Conservation (phyloP, 2,797 vertebrate genomes). For the Monodelphis domestica region DNA sequence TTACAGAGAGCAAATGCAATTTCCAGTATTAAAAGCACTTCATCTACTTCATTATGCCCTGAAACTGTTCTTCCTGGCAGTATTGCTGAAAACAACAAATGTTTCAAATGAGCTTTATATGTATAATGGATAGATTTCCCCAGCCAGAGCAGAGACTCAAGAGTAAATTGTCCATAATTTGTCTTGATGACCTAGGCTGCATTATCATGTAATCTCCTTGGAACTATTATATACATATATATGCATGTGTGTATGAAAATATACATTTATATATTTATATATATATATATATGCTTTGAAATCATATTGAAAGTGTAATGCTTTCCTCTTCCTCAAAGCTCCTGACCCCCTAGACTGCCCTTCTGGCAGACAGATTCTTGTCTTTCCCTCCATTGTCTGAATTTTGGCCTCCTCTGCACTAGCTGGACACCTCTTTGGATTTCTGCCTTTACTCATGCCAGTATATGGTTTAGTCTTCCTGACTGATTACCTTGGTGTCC, state of each 20-base stretch:
- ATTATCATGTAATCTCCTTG: neutral
- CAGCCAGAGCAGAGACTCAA: neutral
- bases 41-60: slow-evolving; percentile 36
- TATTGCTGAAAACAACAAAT: slow-evolving; percentile 14
- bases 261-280: no score
- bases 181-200: neutral
- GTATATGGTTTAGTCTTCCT: no score
- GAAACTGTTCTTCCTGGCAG: slow-evolving; percentile 34
- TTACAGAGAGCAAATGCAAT: slow-evolving; percentile 14
- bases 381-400: neutral
- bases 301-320: no score
- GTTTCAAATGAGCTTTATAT: neutral
- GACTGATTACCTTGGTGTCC: neutral
- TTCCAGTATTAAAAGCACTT: neutral
- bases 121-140: neutral
- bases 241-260: no score
- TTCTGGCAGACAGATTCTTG: no score
- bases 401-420: neutral
- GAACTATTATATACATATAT: no score
- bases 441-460: no score
- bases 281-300: no score
- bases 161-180: slow-evolving; percentile 6
- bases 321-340: no score
- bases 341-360: no score
- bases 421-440: no score